Evolutionary conservation across 2,113 vertebrate genomes (phyloP), one percentile per base, ranked within the genome.

Genomic region (Sporophila hypoxantha): DNA sequence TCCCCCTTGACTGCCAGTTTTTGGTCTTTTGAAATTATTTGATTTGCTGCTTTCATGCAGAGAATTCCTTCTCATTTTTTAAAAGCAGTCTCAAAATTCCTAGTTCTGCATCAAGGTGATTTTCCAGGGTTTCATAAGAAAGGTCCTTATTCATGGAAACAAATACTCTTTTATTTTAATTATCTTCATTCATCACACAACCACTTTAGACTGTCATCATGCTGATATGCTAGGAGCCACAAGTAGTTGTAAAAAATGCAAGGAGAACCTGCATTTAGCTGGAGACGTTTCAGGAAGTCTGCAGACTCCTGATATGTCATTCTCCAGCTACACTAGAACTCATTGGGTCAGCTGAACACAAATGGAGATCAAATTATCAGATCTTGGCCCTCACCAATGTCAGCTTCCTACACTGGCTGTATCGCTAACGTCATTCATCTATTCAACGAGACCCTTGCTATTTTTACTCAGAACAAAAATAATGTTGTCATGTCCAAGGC

Each of bases 381-480:
- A 89, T 89, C 57, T 67, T 93, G 82, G 85, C 87, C 53, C 65
- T 82, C 62, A 74, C 47, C 55, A 80, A 12, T 22, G 77, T 78
- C 82, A 81, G 66, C 62, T 90, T 90, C 81, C 87, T 93, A 64
- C 55, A 26, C 55, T 36, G 73, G 27, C 69, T 89, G 12, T 85
- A 84, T 74, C 20, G 11, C 37, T 87, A 78, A 62, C 1, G 21
- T 81, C 55, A 62, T 57, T 79, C 0, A 0, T 41, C 74, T 86
- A 47, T 86, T 93, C 90, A 94, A 81, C 0, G 1, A 90, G 69
- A 84, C 6, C 56, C 64, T 67, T 83, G 70, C 77, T 94, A 83
- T 76, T 91, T 94, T 87, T 84, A 75, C 78, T 74, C 37, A 36
- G 75, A 83, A 91, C 65, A 92, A 90, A 94, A 91, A 92, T 94